Conservation (phyloP, 2,888 invertebrate genomes). For the Dermolepida albohirtum region DNA sequence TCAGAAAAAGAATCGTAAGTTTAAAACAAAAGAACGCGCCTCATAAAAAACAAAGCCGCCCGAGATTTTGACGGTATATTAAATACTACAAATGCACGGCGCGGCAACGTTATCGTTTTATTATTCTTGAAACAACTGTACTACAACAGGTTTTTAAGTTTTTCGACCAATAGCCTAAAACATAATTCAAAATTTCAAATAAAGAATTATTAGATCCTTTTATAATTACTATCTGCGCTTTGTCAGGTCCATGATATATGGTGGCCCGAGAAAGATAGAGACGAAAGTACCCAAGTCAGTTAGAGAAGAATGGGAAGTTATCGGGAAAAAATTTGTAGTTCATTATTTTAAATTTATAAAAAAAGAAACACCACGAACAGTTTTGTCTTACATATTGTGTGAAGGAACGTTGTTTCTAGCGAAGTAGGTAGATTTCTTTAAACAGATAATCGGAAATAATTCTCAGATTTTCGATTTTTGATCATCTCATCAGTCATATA, state of each 20-base stretch:
- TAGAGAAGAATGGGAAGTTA: conserved; percentile 20
- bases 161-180: conserved; percentile 50
- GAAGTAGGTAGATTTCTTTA: no score
- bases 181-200: conserved; percentile 53
- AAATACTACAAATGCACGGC: no score
- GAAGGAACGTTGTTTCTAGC: background rate
- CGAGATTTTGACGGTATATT: no score
- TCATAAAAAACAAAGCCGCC: no score
- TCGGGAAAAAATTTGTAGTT: conserved; percentile 42
- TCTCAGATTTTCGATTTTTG: no score
- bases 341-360: conserved; percentile 43
- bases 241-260: conserved; percentile 51
- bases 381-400: conserved; percentile 17
- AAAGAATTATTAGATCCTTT: conserved; percentile 50
- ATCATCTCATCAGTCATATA: no score
- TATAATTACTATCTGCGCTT: conserved; percentile 51
- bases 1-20: no score
- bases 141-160: conserved; percentile 42
- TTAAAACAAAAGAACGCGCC: no score
- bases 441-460: no score
- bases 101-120: no score
- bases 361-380: conserved; percentile 27
- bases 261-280: conserved; percentile 29
- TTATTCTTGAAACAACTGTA: no score
- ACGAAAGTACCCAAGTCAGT: background rate